Percentiles rank a stretch among this genome's conserved stretches.
Conservation (phyloP, 2,797 vertebrate genomes). For the Nyctalus aviator region DNA sequence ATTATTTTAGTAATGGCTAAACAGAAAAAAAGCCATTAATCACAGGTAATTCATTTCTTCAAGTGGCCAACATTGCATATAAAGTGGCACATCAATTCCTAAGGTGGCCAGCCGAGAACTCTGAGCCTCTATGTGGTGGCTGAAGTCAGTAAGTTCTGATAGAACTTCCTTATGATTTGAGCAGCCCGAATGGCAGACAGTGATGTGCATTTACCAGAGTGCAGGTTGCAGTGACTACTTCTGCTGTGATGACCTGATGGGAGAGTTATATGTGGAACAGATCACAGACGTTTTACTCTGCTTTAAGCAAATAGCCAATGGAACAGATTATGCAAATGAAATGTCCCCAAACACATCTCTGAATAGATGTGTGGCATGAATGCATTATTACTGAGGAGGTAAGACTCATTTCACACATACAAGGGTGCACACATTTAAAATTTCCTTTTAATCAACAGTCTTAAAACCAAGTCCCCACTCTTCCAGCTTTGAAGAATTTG, state of each 20-base stretch:
- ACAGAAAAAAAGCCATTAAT: background rate
- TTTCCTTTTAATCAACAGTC: background rate
- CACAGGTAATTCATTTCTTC: background rate
- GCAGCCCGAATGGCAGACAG: background rate
- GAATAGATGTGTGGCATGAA: background rate
- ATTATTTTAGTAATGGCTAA: background rate
- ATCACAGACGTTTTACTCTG: background rate
- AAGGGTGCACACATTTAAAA: background rate
- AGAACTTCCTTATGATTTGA: background rate
- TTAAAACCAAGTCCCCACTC: background rate
- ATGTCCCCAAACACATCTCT: background rate
- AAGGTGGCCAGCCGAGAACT: background rate
- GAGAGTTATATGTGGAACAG: background rate
- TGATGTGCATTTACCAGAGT: background rate
- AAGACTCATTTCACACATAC: background rate
- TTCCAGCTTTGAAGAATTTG: background rate
- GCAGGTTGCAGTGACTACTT: background rate
- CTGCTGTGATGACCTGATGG: background rate
- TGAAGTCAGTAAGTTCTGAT: background rate
- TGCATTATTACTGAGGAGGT: background rate
- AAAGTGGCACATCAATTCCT: background rate
- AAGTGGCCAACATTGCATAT: background rate
- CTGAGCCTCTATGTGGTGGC: background rate
- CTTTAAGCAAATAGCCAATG: slow-evolving; percentile 8
- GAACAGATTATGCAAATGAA: background rate